These are phyloP conservation scores for Mobula birostris DNA, from an alignment of 2,113 vertebrate species.

Conservation along the genomic window DNA sequence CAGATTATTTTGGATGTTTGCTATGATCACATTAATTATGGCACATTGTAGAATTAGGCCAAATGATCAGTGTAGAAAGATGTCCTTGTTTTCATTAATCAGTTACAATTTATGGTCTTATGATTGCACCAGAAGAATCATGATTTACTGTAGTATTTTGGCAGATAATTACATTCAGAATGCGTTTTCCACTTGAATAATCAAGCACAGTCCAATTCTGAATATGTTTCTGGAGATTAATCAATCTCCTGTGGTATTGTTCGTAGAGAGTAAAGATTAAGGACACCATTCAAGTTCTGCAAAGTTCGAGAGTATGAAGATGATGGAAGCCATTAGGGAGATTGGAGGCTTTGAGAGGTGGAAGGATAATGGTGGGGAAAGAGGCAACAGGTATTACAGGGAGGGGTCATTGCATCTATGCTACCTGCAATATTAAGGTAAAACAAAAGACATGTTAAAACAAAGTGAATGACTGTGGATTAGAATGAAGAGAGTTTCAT, in stretches of 20 bases:
- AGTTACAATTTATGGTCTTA: neutral
- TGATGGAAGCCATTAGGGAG: neutral
- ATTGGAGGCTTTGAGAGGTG: neutral
- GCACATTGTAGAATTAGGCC: neutral
- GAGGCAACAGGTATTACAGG: neutral
- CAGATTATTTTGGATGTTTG: neutral
- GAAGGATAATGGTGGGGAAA: neutral
- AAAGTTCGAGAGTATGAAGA: neutral
- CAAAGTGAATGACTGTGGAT: neutral
- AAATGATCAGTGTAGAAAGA: neutral
- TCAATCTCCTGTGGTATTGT: neutral
- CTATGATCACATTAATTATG: neutral
- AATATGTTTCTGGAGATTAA: neutral
- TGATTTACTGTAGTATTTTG: neutral
- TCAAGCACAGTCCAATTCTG: neutral
- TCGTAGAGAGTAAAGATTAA: neutral
- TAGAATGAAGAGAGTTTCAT: neutral
- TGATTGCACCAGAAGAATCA: neutral
- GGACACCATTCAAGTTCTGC: neutral
- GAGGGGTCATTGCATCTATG: neutral
- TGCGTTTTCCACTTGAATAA: neutral
- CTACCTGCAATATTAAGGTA: neutral
- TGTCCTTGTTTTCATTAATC: neutral
- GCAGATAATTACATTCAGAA: neutral
- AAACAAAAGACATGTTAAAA: neutral